These are phyloP conservation scores for Apaloderma vittatum DNA, from an alignment of 2,113 vertebrate species.

Conservation along the genomic window DNA sequence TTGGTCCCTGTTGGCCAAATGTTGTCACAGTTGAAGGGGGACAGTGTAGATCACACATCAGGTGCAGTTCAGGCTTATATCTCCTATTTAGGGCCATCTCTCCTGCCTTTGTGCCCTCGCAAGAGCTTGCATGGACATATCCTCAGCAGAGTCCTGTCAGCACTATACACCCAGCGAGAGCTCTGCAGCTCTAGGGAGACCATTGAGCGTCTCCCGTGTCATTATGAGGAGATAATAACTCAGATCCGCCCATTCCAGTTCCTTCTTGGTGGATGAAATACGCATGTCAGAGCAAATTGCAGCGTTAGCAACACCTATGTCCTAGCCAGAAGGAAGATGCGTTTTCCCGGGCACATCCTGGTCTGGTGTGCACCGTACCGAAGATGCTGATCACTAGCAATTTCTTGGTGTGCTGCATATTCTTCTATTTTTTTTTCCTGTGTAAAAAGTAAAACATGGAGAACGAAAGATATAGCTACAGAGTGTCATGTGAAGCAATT, in stretches of 20 bases:
- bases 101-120: not conserved
- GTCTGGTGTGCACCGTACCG: not conserved
- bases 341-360: not conserved
- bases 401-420: not conserved
- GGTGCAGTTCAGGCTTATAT: not conserved
- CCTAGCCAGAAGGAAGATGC: not conserved
- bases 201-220: not conserved
- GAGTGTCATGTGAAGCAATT: not conserved
- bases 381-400: not conserved
- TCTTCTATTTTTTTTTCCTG: not conserved
- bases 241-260: not conserved
- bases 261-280: not conserved
- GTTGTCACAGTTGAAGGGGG: not conserved
- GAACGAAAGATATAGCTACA: not conserved
- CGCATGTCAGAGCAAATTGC: not conserved
- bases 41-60: not conserved
- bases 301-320: not conserved
- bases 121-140: rapidly evolving
- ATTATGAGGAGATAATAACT: not conserved
- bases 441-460: not conserved
- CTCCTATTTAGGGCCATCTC: not conserved
- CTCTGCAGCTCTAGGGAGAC: not conserved
- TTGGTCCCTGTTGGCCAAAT: not conserved
- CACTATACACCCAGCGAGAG: not conserved
- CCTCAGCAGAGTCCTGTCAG: not conserved